Percentiles rank a stretch among this genome's conserved stretches.
Conservation (phyloP, 1,140 invertebrate species). For the Popillia japonica region DNA sequence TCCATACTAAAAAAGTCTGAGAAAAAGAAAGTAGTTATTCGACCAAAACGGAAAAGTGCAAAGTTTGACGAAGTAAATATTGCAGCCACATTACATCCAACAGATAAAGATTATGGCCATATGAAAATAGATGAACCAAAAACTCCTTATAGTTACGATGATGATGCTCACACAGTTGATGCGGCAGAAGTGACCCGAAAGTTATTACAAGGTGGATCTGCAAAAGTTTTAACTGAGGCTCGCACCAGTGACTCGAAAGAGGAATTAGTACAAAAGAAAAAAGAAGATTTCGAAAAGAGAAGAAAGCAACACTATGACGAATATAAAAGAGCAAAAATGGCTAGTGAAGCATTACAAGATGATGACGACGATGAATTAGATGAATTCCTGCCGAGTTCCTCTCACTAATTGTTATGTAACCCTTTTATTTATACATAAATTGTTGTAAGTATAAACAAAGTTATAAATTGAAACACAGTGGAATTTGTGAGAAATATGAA, state of each 20-base stretch:
- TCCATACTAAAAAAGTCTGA: background rate
- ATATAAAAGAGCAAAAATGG: conserved; percentile 91
- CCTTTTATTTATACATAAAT: background rate
- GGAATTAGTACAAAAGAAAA: conserved; percentile 65
- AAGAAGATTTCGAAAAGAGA: conserved; percentile 84
- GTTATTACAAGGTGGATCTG: conserved; percentile 6
- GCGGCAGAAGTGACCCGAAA: conserved; percentile 80
- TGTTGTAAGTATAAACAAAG: background rate
- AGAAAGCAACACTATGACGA: conserved; percentile 98
- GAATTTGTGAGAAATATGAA: no score
- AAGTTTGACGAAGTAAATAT: conserved; percentile 99
- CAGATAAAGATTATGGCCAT: conserved; percentile 98
- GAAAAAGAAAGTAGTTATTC: background rate
- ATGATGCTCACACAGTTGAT: conserved; percentile 76
- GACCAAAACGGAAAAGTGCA: conserved; percentile 55
- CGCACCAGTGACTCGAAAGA: conserved; percentile 67
- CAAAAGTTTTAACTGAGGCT: conserved; percentile 60
- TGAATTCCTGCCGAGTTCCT: conserved; percentile 56
- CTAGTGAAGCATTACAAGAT: conserved; percentile 68
- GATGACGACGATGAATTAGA: conserved; percentile 91
- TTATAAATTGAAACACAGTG: no score
- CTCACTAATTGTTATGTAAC: background rate
- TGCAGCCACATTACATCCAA: conserved; percentile 95
- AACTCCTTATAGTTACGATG: conserved; percentile 90
- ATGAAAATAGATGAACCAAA: conserved; percentile 99